A percentile compares a stretch with the other conserved stretches of the same genome.
Conservation (phyloP, 2,797 vertebrate genomes). For the Gymnothorax javanicus region DNA sequence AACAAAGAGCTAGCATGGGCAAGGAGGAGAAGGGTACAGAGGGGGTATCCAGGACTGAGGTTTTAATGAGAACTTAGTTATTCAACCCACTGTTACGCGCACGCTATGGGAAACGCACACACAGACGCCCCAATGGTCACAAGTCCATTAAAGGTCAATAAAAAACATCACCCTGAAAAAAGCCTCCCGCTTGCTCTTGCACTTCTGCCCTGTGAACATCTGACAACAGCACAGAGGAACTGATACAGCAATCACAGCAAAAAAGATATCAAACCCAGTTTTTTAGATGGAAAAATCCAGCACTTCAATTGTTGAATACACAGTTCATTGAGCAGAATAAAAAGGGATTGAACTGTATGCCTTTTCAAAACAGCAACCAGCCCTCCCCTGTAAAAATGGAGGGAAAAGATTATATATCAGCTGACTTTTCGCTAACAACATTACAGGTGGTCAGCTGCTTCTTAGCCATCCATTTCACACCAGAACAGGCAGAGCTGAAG, state of each 20-base stretch:
- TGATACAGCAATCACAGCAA: neutral
- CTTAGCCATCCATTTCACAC: neutral
- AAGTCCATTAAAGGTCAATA: neutral
- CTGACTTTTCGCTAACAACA: neutral
- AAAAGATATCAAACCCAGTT: neutral
- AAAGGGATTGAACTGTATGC: neutral
- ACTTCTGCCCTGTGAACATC: neutral
- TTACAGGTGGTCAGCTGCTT: neutral
- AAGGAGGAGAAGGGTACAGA: neutral
- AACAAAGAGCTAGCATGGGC: neutral
- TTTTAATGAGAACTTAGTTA: slow-evolving; percentile 7
- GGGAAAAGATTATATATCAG: neutral
- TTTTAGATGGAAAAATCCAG: neutral
- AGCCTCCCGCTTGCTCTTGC: neutral
- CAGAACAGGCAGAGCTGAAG: neutral
- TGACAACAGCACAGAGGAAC: neutral
- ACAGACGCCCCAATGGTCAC: neutral
- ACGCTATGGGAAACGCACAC: too few species aligned
- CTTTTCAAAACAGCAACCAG: neutral
- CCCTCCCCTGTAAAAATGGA: neutral
- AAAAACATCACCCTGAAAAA: neutral
- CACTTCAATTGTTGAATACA: neutral
- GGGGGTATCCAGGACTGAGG: neutral
- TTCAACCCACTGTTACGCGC: neutral
- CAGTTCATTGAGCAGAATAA: neutral